A percentile compares a stretch with the other conserved stretches of the same genome.
Conservation (phyloP, 2,113 vertebrate genomes). For the Paradisaea rubra region DNA sequence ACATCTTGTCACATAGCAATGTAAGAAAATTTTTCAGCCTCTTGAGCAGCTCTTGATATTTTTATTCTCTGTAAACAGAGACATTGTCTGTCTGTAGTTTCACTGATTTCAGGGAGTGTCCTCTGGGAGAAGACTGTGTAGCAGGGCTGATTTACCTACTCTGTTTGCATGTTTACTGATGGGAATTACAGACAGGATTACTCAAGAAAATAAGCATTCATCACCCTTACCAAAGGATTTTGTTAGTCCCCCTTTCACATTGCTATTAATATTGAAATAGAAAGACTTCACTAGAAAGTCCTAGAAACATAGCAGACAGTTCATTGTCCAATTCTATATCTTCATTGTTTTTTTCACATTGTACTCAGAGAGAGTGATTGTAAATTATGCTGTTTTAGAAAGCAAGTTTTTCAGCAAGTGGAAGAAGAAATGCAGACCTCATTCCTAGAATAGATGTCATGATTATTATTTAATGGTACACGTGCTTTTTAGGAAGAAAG, state of each 20-base stretch:
- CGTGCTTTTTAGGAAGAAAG: background rate
- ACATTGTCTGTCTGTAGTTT: background rate
- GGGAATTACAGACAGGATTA: background rate
- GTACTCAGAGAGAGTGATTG: background rate
- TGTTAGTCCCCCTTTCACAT: background rate
- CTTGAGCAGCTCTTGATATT: background rate
- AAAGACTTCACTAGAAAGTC: background rate
- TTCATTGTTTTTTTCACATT: background rate
- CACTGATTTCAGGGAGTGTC: background rate
- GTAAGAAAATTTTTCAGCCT: background rate
- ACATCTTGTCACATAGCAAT: background rate
- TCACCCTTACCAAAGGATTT: background rate
- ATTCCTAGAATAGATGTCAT: background rate
- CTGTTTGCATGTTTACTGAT: background rate
- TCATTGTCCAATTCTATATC: background rate
- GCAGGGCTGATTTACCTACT: background rate
- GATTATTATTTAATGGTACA: background rate
- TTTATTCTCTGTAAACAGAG: background rate
- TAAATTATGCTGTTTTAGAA: background rate
- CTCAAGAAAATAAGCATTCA: background rate
- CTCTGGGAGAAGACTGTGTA: background rate
- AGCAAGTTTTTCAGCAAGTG: background rate
- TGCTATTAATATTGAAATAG: background rate
- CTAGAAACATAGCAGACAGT: background rate
- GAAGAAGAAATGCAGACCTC: background rate